Conservation (phyloP, 2,797 vertebrate species). For the Gobio occitaniae region DNA sequence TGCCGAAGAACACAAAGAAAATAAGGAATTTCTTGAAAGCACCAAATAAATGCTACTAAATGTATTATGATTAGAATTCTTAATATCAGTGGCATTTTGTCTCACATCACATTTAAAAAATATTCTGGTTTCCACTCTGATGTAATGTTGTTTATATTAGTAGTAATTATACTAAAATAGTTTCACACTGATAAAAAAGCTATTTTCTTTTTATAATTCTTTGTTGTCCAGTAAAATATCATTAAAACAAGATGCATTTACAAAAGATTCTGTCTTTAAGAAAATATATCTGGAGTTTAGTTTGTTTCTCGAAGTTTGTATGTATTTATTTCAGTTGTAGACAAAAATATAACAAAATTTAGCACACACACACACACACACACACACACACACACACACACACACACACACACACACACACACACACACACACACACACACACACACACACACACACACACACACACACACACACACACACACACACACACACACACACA, state of each 20-base stretch:
- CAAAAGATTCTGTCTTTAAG: not conserved
- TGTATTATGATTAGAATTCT: not conserved
- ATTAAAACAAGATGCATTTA: not conserved
- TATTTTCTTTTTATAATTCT: not conserved
- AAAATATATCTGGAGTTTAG: not conserved
- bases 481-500: too few relatives aligned
- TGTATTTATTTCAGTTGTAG: not conserved
- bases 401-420: too few relatives aligned
- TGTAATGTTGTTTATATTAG: not conserved
- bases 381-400: too few relatives aligned
- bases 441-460: too few relatives aligned
- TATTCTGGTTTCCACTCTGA: not conserved
- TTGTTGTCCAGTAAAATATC: not conserved
- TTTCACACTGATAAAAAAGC: not conserved
- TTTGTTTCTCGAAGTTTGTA: not conserved
- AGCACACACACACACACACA: too few relatives aligned
- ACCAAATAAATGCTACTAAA: not conserved
- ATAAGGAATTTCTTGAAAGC: constrained; percentile 41
- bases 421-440: too few relatives aligned
- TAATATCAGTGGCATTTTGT: not conserved
- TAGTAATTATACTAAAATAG: not conserved
- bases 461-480: too few relatives aligned
- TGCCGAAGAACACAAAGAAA: constrained; percentile 26
- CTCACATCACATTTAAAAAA: not conserved
- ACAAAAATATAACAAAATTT: not conserved